Base-by-base conservation (phyloP, 1,140 invertebrate species). In the Berghia stephanieae region DNA sequence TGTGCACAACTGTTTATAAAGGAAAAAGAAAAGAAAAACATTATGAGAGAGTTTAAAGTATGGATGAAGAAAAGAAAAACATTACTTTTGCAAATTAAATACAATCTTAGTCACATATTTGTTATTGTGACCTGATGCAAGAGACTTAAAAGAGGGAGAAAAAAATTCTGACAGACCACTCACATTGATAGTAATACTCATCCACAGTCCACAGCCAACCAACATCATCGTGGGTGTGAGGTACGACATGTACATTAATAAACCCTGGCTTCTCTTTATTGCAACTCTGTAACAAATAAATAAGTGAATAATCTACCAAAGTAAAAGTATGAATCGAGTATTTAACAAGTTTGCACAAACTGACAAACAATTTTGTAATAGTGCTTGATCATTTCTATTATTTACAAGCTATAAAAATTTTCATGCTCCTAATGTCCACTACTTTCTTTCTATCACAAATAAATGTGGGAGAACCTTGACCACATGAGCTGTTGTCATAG, bases 141-240 rank as follows among this genome's bases (percentile, higher is more conserved):
- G 18, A 34, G 46, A 76, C 0, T 24, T 10, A 78, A 10, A 57
- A 52, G 24, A 10, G 81, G 78, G 82, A 83, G 63, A 77, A 98
- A 89, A 97, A 98, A 85, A 97, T 95, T 87, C 97, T 95, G 0
- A 96, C 94, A 0, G 96, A 97, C 87, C 96, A 88, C 96, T 72
- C 79, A 83, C 83, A 18, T 63, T 49, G 57, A 43, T 76, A 79
- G 43, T 81, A 97, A 89, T 97, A 97, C 85, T 97, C 94, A 86
- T 97, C 95, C 0, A 96, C 94, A 0, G 96, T 97, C 87, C 96
- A 96, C 3, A 96, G 86, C 96, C 96, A 97, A 16, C 96, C 96
- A 1, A 96, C 94, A 88, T 97, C 96, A 86, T 96, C 94, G 85
- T 97, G 96, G 0, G 91, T 91, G 80, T 91, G 90, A 55, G 94